phyloP scores from a whole-genome alignment of 2,888 invertebrate species.

The Incurvaria masculella region DNA sequence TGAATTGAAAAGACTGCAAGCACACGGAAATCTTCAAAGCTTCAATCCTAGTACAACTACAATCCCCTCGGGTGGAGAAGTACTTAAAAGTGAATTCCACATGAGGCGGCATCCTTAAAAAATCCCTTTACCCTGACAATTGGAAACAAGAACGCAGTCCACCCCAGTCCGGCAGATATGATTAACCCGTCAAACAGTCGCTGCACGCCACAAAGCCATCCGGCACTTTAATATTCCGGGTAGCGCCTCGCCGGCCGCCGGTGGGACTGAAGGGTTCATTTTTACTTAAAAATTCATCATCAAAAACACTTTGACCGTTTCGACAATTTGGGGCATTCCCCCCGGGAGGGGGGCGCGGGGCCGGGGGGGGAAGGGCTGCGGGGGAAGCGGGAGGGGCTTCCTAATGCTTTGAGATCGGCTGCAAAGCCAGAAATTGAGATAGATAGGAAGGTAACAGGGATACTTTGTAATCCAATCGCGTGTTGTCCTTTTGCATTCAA shows the following conservation, averaged over 20 bases:
- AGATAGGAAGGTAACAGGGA: no score
- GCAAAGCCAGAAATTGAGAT: not conserved
- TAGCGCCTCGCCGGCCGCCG: conserved; percentile 16
- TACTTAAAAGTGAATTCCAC: not conserved
- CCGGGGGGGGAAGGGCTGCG: not conserved
- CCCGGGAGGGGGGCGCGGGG: conserved; percentile 21
- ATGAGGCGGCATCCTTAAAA: not conserved
- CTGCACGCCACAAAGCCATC: conserved; percentile 17
- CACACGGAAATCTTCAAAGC: no score
- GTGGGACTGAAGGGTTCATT: conserved; percentile 39
- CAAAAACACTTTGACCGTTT: conserved; percentile 36
- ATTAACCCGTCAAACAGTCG: not conserved
- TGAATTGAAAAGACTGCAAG: no score
- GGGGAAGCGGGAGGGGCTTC: no score
- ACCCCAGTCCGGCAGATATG: not conserved
- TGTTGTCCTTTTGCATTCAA: no score
- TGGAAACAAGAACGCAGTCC: not conserved
- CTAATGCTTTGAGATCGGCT: not conserved
- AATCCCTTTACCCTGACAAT: conserved; percentile 1
- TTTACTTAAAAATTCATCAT: conserved; percentile 44
- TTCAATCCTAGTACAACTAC: no score
- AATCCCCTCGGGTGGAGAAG: no score
- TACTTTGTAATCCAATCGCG: no score
- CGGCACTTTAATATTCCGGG: conserved; percentile 10
- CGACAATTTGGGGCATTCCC: conserved; percentile 32